Base-by-base conservation (phyloP, 2,888 invertebrate genomes). In the Amphipoea oculea region DNA sequence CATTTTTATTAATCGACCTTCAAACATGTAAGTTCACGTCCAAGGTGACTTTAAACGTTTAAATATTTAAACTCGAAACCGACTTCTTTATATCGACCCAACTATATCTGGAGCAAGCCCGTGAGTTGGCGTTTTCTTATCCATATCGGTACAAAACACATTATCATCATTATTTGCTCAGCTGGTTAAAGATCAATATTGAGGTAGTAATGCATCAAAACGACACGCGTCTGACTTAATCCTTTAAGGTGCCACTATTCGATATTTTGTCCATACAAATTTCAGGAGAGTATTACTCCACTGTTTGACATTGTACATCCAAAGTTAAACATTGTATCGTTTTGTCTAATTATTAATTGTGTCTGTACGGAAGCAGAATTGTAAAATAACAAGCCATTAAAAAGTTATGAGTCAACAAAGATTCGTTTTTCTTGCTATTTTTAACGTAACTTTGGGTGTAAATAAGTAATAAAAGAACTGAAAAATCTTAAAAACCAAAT, bases 11-110 rank as follows among this genome's bases (percentile, higher is more conserved):
- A 5, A 20, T 9, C 36, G 45, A 78, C 78, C 67, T 78, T 62
- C 60, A 51, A 14, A 42, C 1, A 29, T 3, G 57, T 40, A 57
- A 65, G 62, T 69, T 29, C 65, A 79, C 1, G 1, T 40, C 5
- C 51, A 79, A 80, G 80, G 78, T 69, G 63, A 78, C 69, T 62
- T 60, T 54, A 57, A 45, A 17, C 40, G 17, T n/a, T 62, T 60
- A 70, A 81, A 74, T 74, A 82, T 82, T 74, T 23, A 81, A 68
- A 54, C 36, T 60, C 0, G 2, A 11, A 76, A 57, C 68, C n/a
- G 9, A 67, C 48, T 69, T 75, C 82, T 57, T 14, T 1, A 20
- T 66, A 62, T 81, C 66, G 66, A 83, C 40, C 45, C 36, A 3
- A 29, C 42, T 51, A 1, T 70, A 82, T 42, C 68, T 67, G n/a